Evolutionary conservation across 2,888 invertebrate species (phyloP), one percentile per base, ranked within the genome.

Genomic region (Antheraea assamensis): DNA sequence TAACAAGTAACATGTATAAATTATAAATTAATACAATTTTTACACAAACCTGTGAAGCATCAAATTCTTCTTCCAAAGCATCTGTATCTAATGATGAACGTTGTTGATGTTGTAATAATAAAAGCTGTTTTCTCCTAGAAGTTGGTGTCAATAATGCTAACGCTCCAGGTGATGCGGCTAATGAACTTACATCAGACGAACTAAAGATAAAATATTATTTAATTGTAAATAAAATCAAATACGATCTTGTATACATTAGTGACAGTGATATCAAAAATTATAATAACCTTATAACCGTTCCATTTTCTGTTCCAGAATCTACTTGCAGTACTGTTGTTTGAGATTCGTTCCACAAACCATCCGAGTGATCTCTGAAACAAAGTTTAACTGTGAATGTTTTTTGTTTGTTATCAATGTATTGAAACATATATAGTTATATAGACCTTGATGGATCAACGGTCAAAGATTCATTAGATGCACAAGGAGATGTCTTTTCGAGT

Each of bases 311-410:
- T 66, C 96, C 96, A 24, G 96, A 96, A 85, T 97, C 97, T 1
- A 96, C 96, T 90, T 97, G 97, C 55, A 97, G 94, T 24, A 98
- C 97, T 0, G 98, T 98, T 15, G 97, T 96, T 92, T 98, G 98
- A 19, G 98, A 98, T 92, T 98, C 98, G 90, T 98, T 98, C 98
- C 98, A 98, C 84, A 97, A 96, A 72, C 97, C 97, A 86, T 98
- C 98, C 71, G 98, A 98, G 88, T 98, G 97, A 88, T 98, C 98
- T 84, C 97, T 93, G 82, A 75, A 88, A 84, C 74, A 27, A 75
- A 70, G 58, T 68, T 52, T 72, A 19, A 31, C 24, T 30, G 70
- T 70, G 24, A 70, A 35, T 30, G 74, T 55, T 35, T 49, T 35
- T 74, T 70, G 17, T 74, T 70, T 58, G 30, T 42, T 73, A 76